Conservation (phyloP, 2,888 invertebrate genomes). For the Callimorpha dominula region DNA sequence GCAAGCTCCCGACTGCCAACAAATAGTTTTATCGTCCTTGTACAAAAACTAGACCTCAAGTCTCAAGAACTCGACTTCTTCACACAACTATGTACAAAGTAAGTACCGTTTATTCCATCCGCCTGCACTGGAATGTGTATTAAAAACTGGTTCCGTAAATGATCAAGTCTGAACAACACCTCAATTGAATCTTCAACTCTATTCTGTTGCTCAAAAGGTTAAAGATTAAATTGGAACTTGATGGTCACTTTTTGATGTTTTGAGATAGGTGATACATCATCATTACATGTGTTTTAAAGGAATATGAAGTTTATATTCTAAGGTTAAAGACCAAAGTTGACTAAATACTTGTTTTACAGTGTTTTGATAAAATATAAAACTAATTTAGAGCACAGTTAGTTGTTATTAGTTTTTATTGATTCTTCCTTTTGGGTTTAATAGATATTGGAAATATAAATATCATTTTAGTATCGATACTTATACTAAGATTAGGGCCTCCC, state of each 20-base stretch:
- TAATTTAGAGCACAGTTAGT: background rate
- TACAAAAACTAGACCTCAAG: conserved; percentile 42
- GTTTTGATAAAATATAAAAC: conserved; percentile 12
- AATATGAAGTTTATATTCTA: conserved; percentile 16
- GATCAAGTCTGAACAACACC: conserved; percentile 45
- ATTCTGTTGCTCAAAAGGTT: conserved; percentile 5
- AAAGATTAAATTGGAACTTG: conserved; percentile 1
- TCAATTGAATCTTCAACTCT: conserved; percentile 30
- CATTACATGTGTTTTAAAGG: conserved; percentile 35
- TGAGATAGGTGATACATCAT: conserved; percentile 45
- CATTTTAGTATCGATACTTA: too few species aligned
- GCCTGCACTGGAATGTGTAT: conserved; percentile 64
- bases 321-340: conserved; percentile 22
- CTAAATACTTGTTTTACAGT: conserved; percentile 1
- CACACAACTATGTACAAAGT: conserved; percentile 26
- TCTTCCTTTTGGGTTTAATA: background rate
- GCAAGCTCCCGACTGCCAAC: background rate
- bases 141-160: conserved; percentile 73
- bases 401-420: conserved; percentile 6
- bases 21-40: conserved; percentile 16
- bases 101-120: conserved; percentile 61
- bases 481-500: too few species aligned
- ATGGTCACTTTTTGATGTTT: conserved; percentile 35
- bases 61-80: background rate
- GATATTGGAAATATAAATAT: too few species aligned